Evolutionary conservation across 2,113 vertebrate species (phyloP).

Genomic region (Mola mola): DNA sequence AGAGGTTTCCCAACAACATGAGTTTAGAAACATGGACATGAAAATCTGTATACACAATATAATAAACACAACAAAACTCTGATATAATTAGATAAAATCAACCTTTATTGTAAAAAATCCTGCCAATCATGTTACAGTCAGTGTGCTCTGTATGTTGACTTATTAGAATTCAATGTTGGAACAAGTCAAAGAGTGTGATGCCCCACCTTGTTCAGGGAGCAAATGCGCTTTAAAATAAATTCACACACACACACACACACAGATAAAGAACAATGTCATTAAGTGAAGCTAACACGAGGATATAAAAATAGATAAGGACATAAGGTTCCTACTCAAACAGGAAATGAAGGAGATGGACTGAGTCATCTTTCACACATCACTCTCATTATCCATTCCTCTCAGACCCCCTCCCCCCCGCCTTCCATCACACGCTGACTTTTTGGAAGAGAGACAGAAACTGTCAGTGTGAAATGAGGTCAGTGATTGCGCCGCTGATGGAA

Average conservation of each 20-base stretch:
- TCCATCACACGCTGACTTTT: conserved; percentile 54
- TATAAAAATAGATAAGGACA: conserved; percentile 69
- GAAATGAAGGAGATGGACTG: conserved; percentile 70
- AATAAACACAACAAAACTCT: not conserved
- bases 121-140: conserved; percentile 34
- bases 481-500: conserved; percentile 36
- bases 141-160: conserved; percentile 17
- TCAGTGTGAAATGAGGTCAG: conserved; percentile 70
- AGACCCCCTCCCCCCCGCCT: conserved; percentile 17
- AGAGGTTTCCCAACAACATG: too few relatives aligned
- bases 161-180: conserved; percentile 25
- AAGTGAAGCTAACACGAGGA: conserved; percentile 35
- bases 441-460: conserved; percentile 45
- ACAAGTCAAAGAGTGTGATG: conserved; percentile 25
- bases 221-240: conserved; percentile 14
- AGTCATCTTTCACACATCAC: conserved; percentile 64
- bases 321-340: conserved; percentile 68
- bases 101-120: conserved; percentile 69
- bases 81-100: conserved; percentile 40
- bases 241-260: conserved; percentile 5
- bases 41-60: not conserved
- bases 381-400: conserved; percentile 56
- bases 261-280: conserved; percentile 40
- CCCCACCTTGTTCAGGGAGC: conserved; percentile 15
- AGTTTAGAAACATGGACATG: too few relatives aligned